Percentiles rank a stretch among this genome's conserved stretches.
Conservation (phyloP, 2,113 vertebrate genomes). For the Melanotaenia duboulayi region DNA sequence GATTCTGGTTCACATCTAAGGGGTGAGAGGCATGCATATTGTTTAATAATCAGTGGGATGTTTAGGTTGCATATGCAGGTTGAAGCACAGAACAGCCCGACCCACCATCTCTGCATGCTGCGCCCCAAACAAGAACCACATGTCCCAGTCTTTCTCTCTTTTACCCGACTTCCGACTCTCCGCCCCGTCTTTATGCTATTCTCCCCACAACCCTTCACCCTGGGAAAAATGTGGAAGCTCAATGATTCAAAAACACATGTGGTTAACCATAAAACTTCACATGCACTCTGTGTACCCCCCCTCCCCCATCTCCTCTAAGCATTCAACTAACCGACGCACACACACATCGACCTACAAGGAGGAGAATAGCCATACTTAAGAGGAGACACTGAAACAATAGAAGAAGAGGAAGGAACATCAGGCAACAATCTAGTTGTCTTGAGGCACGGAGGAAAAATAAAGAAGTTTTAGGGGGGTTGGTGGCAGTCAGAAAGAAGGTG, state of each 20-base stretch:
- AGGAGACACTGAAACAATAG: slow-evolving; percentile 86
- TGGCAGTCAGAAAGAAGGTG: slow-evolving; percentile 67
- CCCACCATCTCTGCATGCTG: slow-evolving; percentile 56
- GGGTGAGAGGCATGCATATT: slow-evolving; percentile 44
- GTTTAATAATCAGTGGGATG: slow-evolving; percentile 73
- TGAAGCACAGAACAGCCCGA: slow-evolving; percentile 63
- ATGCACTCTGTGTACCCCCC: slow-evolving; percentile 76
- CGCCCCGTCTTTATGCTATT: slow-evolving; percentile 57
- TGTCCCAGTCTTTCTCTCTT: slow-evolving; percentile 57
- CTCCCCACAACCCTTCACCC: slow-evolving; percentile 69
- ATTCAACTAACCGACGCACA: slow-evolving; percentile 26
- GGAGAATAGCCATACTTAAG: slow-evolving; percentile 55
- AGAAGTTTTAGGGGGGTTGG: slow-evolving; percentile 60
- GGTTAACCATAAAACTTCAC: slow-evolving; percentile 83
- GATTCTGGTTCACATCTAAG: slow-evolving; percentile 40
- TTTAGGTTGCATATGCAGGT: slow-evolving; percentile 71
- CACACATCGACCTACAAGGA: slow-evolving; percentile 73
- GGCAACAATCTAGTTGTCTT: slow-evolving; percentile 73
- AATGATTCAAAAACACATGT: slow-evolving; percentile 83
- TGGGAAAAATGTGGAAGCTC: slow-evolving; percentile 80
- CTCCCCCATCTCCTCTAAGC: slow-evolving; percentile 35
- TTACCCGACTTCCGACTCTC: slow-evolving; percentile 55
- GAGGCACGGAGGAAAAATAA: slow-evolving; percentile 66
- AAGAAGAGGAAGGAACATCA: slow-evolving; percentile 68
- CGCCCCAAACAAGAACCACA: slow-evolving; percentile 78